Evolutionary conservation across 2,888 invertebrate genomes (phyloP).

Genomic region (Diarsia brunnea): DNA sequence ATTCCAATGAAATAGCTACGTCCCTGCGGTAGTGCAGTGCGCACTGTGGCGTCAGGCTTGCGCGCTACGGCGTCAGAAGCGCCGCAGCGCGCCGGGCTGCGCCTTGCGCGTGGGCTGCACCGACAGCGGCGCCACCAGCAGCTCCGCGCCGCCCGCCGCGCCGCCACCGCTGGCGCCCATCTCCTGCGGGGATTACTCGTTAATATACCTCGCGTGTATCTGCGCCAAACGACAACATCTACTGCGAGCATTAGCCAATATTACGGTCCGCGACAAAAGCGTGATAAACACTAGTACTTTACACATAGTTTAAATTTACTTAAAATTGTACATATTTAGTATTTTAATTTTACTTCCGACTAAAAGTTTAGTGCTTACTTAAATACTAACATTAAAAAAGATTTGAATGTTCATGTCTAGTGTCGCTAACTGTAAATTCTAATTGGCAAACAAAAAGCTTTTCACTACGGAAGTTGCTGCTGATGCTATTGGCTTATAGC

Average conservation of each 20-base stretch:
- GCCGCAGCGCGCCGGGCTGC: slow-evolving; percentile 92
- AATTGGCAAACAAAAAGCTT: slow-evolving; percentile 18
- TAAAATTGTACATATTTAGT: background rate
- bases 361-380: background rate
- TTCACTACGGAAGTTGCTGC: slow-evolving; percentile 10
- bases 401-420: background rate
- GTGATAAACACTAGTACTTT: background rate
- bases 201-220: background rate
- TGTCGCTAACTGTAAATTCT: background rate
- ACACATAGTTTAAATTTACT: background rate
- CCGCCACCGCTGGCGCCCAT: slow-evolving; percentile 92
- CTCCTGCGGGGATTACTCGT: slow-evolving; percentile 89
- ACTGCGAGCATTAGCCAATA: slow-evolving; percentile 15
- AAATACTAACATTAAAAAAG: background rate
- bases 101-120: slow-evolving; percentile 96
- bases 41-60: slow-evolving; percentile 61
- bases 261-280: background rate
- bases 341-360: background rate
- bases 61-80: slow-evolving; percentile 91
- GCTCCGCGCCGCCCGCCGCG: slow-evolving; percentile 89
- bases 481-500: slow-evolving; percentile 9
- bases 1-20: slow-evolving; percentile 55
- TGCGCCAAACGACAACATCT: background rate
- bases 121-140: slow-evolving; percentile 94
- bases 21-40: slow-evolving; percentile 58